Conservation (phyloP, 64 coral and sea anemone genomes). For the Catalaphyllia jardinei region DNA sequence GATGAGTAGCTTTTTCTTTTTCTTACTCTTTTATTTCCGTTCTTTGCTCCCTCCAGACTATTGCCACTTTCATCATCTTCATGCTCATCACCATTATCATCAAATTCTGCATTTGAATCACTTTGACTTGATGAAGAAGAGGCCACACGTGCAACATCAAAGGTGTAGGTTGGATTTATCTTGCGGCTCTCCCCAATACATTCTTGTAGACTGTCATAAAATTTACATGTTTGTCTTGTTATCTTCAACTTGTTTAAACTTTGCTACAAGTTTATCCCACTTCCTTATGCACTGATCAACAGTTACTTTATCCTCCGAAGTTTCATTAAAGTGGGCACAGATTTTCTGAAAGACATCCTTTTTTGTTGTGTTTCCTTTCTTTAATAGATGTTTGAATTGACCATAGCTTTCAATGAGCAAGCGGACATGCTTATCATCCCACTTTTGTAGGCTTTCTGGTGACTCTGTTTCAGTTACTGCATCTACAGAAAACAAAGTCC, state of each 20-base stretch:
- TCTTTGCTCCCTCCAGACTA: not conserved
- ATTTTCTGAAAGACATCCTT: slow-evolving; percentile 45
- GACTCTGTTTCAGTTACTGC: too few species aligned
- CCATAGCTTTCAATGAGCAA: not conserved
- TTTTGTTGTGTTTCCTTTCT: not conserved
- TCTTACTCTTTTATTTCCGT: not conserved
- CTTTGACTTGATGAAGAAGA: not conserved
- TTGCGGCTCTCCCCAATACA: slow-evolving; percentile 2
- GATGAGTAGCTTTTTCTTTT: slow-evolving; percentile 56
- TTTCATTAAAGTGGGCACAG: not conserved
- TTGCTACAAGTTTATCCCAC: not conserved
- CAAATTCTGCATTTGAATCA: not conserved
- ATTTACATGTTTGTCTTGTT: slow-evolving; percentile 42
- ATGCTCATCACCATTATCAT: not conserved
- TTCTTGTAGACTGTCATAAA: slow-evolving; percentile 1
- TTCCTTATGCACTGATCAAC: slow-evolving; percentile 26
- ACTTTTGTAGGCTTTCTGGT: not conserved
- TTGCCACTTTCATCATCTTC: not conserved
- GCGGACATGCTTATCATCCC: not conserved
- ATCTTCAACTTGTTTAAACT: slow-evolving; percentile 27
- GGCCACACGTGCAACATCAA: not conserved
- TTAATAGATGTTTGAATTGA: not conserved
- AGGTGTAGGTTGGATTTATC: not conserved
- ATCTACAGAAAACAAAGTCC: too few species aligned
- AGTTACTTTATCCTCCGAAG: not conserved